phyloP scores from a whole-genome alignment of 2,888 invertebrate genomes.

The Eristalinus aeneus region DNA sequence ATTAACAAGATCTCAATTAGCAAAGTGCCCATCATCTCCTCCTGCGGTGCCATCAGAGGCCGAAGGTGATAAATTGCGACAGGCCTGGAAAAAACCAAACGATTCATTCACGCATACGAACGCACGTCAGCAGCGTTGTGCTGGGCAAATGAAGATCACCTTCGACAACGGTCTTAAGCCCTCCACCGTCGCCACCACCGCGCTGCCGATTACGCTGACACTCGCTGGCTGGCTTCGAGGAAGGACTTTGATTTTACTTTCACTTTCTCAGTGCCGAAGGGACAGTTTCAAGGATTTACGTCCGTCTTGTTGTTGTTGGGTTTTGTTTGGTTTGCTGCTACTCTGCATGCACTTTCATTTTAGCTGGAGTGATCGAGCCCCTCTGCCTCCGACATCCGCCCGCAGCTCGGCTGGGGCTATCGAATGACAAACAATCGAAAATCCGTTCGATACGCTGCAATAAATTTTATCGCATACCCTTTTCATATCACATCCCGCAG shows the following conservation, averaged over 20 bases:
- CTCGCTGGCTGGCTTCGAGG: not conserved
- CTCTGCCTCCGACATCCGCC: not conserved
- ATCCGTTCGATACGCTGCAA: conserved; percentile 58
- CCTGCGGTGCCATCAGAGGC: conserved; percentile 68
- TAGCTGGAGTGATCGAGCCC: conserved; percentile 11
- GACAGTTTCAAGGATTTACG: conserved; percentile 60
- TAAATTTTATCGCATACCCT: conserved; percentile 63
- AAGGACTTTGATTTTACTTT: conserved; percentile 66
- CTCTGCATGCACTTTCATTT: conserved; percentile 61
- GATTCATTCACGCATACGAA: conserved; percentile 4
- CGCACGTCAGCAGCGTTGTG: not conserved
- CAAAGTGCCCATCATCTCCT: conserved; percentile 71
- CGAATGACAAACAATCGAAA: conserved; percentile 70
- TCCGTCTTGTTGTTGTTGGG: not conserved
- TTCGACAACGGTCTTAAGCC: conserved; percentile 65
- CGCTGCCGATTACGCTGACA: not conserved
- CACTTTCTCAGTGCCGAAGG: conserved; percentile 67
- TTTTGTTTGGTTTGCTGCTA: conserved; percentile 1
- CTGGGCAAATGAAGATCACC: conserved; percentile 71
- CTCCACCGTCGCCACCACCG: not conserved
- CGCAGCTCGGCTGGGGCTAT: not conserved
- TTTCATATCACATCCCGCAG: conserved; percentile 25
- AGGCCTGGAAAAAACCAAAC: conserved; percentile 52
- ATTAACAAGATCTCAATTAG: conserved; percentile 72
- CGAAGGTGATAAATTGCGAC: conserved; percentile 73